Base-by-base conservation (phyloP, 2,888 invertebrate species). In the Lissonota sp. region DNA sequence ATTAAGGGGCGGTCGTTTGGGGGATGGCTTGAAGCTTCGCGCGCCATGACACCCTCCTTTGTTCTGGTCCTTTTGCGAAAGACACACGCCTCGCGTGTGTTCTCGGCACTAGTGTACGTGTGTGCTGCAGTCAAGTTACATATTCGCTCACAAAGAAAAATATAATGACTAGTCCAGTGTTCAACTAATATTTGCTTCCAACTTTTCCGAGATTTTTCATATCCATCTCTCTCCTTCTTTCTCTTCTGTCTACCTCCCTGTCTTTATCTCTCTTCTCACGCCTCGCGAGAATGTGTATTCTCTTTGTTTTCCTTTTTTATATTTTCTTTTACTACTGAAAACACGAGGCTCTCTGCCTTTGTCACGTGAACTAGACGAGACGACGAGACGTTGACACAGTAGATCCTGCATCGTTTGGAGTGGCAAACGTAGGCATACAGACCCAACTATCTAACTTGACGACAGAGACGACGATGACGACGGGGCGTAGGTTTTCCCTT, bases 171-270 rank as follows among this genome's bases (percentile, higher is more conserved):
- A 86, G 91, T 91, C 91, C 90, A 90, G 90, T 89, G 90, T 92
- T 91, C 87, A 87, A 89, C 91, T 89, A 92, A 92, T 91, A 91
- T 92, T 92, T 92, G 89, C 90, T 85, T 86, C 86, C 86, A 87
- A 89, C 88, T 88, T 90, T 84, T 83, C 82, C 77, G 82, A 87
- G 84, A 87, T 87, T 86, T 86, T 84, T 87, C 86, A 26, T 53
- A 53, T 66, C 46, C 8, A 10, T 70, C 2, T 57, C 37, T 53
- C 55, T 26, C 6, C 51, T 51, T 51, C 58, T 42, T 44, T 14
- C 14, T 67, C 12, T 58, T 37, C 3, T 37, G 42, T 51, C 40
- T 16, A 26, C 42, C 44, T 66, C 42, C n/a, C 12, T 62, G 1
- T 44, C 42, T 53, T 14, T 1, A 3, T 16, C 53, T 14, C 58